Conservation (phyloP, 2,888 invertebrate genomes). For the Drosophila atroscutellata region DNA sequence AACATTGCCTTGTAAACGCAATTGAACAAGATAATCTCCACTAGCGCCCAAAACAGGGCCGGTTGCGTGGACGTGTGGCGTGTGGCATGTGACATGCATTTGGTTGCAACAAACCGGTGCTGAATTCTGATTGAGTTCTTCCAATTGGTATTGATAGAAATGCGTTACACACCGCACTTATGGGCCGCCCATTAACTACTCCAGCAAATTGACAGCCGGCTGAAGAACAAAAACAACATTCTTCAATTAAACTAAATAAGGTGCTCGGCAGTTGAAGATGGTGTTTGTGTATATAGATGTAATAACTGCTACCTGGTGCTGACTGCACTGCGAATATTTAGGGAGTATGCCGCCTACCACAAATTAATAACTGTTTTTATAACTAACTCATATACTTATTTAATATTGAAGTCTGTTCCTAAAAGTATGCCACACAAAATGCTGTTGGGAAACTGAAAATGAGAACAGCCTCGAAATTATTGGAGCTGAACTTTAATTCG, state of each 20-base stretch:
- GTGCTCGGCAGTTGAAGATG: constrained; percentile 41
- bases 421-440: constrained; percentile 40
- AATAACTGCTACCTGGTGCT: neutral
- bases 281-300: neutral
- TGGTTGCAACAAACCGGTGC: constrained; percentile 54
- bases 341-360: neutral
- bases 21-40: constrained; percentile 77
- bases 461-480: constrained; percentile 3
- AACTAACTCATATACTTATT: neutral
- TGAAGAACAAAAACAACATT: constrained; percentile 32
- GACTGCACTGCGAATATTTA: constrained; percentile 6
- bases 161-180: constrained; percentile 60
- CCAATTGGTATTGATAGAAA: constrained; percentile 68
- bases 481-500: neutral
- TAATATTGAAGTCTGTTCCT: constrained; percentile 14
- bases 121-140: constrained; percentile 68
- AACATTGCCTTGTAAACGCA: constrained; percentile 76
- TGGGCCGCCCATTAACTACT: constrained; percentile 61
- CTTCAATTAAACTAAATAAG: constrained; percentile 70
- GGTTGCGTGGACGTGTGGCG: constrained; percentile 60
- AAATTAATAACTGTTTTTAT: neutral
- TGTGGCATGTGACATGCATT: constrained; percentile 53
- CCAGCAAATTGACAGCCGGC: constrained; percentile 61
- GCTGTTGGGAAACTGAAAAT: neutral
- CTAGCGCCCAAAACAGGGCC: constrained; percentile 67